Evolutionary conservation across 2,888 invertebrate species (phyloP), one percentile per base, ranked within the genome.

Genomic region (Drosophila infuscata): DNA sequence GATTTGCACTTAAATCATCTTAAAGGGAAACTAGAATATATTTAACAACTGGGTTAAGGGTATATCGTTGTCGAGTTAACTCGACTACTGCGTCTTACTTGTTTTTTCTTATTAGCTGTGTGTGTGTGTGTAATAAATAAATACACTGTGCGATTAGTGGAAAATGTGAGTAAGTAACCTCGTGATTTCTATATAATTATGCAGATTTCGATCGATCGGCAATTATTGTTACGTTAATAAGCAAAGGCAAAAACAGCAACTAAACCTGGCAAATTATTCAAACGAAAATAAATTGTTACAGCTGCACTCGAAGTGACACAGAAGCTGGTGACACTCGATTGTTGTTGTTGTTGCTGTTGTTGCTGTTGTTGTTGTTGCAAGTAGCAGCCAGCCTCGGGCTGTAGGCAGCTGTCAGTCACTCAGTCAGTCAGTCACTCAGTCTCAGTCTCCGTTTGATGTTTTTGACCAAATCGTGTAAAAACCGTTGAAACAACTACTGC

Each of bases 161-260:
- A 60, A 53, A 68, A 57, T 54, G 54, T 82, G 78, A 80, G 60
- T 78, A 76, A 74, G 73, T 83, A 83, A 83, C 90, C 87, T 87
- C 83, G 87, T 80, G 88, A 88, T 88, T 88, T 87, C 90, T 87
- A 88, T 82, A 87, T 84, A 89, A 89, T 89, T 90, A 90, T 88
- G 87, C 87, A 88, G 64, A 83, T 85, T 88, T 81, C 58, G 52
- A 58, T 81, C 58, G 52, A 58, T 65, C 56, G 68, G 80, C 89
- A 88, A 88, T 88, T 89, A 90, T 90, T 83, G 81, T 60, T 68
- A 78, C 84, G 76, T 88, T 86, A 79, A 87, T 88, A 83, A 84
- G 82, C 67, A 56, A 61, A 58, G 17, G 30, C 30, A 33, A 33
- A n/a, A 33, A 20, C 33, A 58, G 36, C 32, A 63, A 56, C 70